Evolutionary conservation across 1,140 invertebrate species (phyloP).

Genomic region (Mamestra configurata): DNA sequence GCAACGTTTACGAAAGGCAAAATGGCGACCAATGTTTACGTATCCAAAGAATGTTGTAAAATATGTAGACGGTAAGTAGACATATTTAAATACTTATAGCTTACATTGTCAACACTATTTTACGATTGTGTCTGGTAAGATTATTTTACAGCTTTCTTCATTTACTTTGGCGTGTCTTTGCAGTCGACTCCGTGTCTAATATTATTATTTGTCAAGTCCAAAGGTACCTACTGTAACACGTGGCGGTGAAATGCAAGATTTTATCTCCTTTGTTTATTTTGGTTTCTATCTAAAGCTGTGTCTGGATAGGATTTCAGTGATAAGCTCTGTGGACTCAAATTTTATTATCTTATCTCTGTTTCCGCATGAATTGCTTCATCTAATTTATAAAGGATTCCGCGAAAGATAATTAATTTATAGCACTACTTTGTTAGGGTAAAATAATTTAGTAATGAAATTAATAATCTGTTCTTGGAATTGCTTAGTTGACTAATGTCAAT

Average conservation of each 20-base stretch:
- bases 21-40: neutral
- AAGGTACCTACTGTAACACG: constrained; percentile 24
- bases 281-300: constrained; percentile 26
- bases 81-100: neutral
- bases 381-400: constrained; percentile 30
- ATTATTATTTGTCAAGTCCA: constrained; percentile 20
- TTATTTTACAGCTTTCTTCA: constrained; percentile 8
- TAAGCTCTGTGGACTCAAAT: constrained; percentile 27
- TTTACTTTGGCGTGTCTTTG: constrained; percentile 7
- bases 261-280: constrained; percentile 43
- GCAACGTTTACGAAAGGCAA: neutral
- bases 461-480: constrained; percentile 11
- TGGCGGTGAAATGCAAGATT: constrained; percentile 28
- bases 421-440: neutral
- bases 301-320: constrained; percentile 46
- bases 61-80: neutral
- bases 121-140: neutral
- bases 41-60: neutral
- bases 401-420: neutral
- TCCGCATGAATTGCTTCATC: constrained; percentile 38
- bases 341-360: constrained; percentile 47
- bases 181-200: neutral
- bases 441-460: neutral
- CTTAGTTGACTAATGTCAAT: neutral
- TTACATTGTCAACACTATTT: neutral